phyloP scores from a whole-genome alignment of 2,888 invertebrate genomes.

The Pristionchus entomophagus region DNA sequence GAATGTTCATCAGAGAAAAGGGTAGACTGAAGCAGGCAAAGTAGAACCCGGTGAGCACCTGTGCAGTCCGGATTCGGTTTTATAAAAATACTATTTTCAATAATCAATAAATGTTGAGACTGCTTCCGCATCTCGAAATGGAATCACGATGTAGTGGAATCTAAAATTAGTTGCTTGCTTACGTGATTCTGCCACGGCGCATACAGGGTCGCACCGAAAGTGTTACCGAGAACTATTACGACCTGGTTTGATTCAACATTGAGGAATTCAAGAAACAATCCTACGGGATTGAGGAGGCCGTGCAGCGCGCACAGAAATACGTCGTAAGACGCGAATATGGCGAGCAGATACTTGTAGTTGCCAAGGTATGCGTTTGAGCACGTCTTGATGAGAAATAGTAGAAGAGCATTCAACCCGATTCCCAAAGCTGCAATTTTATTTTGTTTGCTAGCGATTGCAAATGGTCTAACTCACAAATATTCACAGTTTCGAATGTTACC shows the following conservation, averaged over 20 bases:
- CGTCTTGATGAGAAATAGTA: not conserved
- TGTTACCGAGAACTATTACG: not conserved
- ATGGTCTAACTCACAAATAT: not conserved
- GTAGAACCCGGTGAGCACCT: not conserved
- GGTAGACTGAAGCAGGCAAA: not conserved
- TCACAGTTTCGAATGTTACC: not conserved
- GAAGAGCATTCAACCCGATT: not conserved
- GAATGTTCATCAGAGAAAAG: not conserved
- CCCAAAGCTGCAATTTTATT: not conserved
- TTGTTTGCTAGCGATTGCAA: not conserved
- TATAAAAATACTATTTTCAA: no score
- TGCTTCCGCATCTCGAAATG: not conserved
- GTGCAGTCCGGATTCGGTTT: no score
- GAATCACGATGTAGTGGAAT: not conserved
- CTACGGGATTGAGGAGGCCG: not conserved
- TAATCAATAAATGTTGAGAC: not conserved
- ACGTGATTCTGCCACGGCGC: not conserved
- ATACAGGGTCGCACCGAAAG: not conserved
- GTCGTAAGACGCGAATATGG: not conserved
- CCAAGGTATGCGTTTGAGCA: not conserved
- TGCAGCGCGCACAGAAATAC: not conserved
- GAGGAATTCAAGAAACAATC: not conserved
- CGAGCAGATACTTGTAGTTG: not conserved
- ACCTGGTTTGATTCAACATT: not conserved
- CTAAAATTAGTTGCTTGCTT: not conserved